phyloP scores from a whole-genome alignment of 2,888 invertebrate genomes.

The Steinernema hermaphroditum region DNA sequence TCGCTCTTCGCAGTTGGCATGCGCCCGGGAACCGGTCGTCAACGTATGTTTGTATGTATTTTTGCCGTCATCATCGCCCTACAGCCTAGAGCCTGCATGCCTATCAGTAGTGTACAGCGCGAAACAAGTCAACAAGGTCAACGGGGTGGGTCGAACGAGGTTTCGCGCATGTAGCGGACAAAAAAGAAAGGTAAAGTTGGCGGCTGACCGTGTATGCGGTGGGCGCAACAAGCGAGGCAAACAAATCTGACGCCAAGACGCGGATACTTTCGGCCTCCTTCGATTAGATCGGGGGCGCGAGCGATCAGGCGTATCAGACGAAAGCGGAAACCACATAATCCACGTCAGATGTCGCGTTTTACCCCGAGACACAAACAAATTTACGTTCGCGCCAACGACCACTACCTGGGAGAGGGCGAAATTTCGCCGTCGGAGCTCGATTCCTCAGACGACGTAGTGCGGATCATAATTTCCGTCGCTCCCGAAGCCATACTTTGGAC shows the following conservation, averaged over 20 bases:
- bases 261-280: background rate
- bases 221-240: slow-evolving; percentile 5
- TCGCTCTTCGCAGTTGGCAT: background rate
- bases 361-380: background rate
- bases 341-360: background rate
- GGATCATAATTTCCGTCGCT: slow-evolving; percentile 15
- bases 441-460: background rate
- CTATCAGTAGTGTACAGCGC: slow-evolving; percentile 21
- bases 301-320: slow-evolving; percentile 21
- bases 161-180: slow-evolving; percentile 16
- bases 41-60: slow-evolving; percentile 26
- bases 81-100: slow-evolving; percentile 23
- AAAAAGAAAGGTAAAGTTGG: background rate
- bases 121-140: slow-evolving; percentile 31
- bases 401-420: background rate
- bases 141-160: slow-evolving; percentile 7
- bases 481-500: slow-evolving; percentile 21
- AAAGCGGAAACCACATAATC: background rate
- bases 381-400: background rate
- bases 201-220: background rate
- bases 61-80: slow-evolving; percentile 24
- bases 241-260: background rate
- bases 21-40: slow-evolving; percentile 17
- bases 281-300: background rate
- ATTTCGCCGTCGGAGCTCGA: background rate